These are phyloP conservation scores for Caenorhabditis doughertyi DNA, from an alignment of 2,888 invertebrate genomes.

Conservation along the genomic window DNA sequence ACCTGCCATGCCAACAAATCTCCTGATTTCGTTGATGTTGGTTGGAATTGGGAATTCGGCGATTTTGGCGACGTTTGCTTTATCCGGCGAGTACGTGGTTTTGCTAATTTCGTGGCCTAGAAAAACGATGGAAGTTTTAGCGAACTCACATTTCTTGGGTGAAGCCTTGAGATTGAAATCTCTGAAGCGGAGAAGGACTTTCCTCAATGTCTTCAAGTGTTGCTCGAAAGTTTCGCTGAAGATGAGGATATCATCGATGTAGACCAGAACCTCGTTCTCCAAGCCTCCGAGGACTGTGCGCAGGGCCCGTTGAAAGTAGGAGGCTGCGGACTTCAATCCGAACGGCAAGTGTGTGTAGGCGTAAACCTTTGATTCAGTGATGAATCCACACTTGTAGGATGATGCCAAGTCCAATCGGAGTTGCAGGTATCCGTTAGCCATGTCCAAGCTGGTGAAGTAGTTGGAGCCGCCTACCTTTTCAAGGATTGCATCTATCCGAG, in stretches of 20 bases:
- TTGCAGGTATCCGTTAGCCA: slow-evolving; percentile 64
- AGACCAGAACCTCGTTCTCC: too few species aligned
- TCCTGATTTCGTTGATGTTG: slow-evolving; percentile 54
- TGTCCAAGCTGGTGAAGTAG: slow-evolving; percentile 60
- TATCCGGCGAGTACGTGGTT: slow-evolving; percentile 41
- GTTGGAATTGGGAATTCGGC: slow-evolving; percentile 55
- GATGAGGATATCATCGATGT: too few species aligned
- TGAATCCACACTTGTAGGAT: slow-evolving; percentile 45
- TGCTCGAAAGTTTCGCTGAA: too few species aligned
- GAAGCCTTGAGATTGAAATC: slow-evolving; percentile 54
- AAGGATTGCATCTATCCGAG: slow-evolving; percentile 63
- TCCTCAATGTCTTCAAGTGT: slow-evolving; percentile 26
- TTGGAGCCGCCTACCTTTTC: slow-evolving; percentile 34
- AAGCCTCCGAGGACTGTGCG: too few species aligned
- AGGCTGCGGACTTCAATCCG: slow-evolving; percentile 59
- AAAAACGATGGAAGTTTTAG: slow-evolving; percentile 26
- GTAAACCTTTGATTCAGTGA: slow-evolving; percentile 45
- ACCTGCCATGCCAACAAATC: slow-evolving; percentile 69
- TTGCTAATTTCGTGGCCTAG: slow-evolving; percentile 60
- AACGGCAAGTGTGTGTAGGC: slow-evolving; percentile 48
- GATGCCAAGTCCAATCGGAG: slow-evolving; percentile 33
- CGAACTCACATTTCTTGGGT: slow-evolving; percentile 64
- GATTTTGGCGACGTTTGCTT: slow-evolving; percentile 54
- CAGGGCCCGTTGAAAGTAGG: slow-evolving; percentile 59
- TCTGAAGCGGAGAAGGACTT: slow-evolving; percentile 50